Conservation (phyloP, 2,797 vertebrate genomes). For the Hydrocynus forskahlii region DNA sequence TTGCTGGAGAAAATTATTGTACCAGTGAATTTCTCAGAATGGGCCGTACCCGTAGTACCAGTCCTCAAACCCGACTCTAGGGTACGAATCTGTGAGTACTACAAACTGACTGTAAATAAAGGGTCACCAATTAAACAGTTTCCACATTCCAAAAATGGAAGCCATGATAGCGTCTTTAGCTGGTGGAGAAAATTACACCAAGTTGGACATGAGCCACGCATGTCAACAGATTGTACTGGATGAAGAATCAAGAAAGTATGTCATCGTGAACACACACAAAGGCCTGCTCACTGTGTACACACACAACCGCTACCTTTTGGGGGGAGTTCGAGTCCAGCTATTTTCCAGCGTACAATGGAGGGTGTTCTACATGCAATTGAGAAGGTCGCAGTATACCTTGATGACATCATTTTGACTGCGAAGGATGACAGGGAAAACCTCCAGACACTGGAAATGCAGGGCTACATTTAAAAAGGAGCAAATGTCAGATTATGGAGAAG, state of each 20-base stretch:
- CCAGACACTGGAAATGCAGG: too few relatives aligned
- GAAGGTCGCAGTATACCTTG: background rate
- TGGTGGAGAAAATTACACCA: background rate
- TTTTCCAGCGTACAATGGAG: background rate
- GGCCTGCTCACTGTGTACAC: background rate
- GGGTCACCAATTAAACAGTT: background rate
- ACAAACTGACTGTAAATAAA: background rate
- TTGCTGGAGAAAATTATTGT: background rate
- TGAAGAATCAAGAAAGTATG: background rate
- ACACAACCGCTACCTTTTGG: background rate
- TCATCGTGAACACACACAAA: constrained; percentile 14
- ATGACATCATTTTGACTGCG: constrained; percentile 19
- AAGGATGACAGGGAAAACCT: too few relatives aligned
- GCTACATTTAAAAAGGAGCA: too few relatives aligned
- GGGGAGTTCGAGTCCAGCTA: background rate
- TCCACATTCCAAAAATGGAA: background rate
- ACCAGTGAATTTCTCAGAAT: background rate
- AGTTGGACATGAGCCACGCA: background rate
- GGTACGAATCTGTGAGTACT: background rate
- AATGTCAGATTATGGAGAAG: background rate
- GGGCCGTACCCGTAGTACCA: background rate
- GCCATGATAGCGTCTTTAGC: background rate
- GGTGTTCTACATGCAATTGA: background rate
- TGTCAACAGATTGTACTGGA: background rate
- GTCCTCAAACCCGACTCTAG: background rate